Evolutionary conservation across 2,888 invertebrate species (phyloP).

Genomic region (Drosophila lacicola): DNA sequence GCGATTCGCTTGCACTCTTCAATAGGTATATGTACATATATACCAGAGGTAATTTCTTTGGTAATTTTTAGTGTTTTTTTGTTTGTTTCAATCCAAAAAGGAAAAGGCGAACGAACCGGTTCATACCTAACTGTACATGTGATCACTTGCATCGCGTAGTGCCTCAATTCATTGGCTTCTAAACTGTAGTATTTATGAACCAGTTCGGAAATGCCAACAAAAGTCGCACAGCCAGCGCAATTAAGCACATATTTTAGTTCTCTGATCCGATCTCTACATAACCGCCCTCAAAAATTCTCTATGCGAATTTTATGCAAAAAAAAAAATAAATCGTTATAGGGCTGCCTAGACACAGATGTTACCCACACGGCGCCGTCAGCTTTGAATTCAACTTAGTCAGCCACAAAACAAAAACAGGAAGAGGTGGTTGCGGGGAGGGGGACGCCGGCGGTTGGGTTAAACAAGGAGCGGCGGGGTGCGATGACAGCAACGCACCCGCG

Average conservation of each 20-base stretch:
- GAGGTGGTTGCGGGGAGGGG: neutral
- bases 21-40: no score
- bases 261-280: slow-evolving; percentile 18
- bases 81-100: neutral
- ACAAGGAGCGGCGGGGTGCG: slow-evolving; percentile 15
- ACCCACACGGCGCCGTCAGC: slow-evolving; percentile 50
- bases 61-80: neutral
- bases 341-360: slow-evolving; percentile 60
- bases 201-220: neutral
- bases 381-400: slow-evolving; percentile 62
- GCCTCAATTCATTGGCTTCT: neutral
- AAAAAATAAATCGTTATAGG: slow-evolving; percentile 21
- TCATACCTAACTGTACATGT: no score
- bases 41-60: neutral
- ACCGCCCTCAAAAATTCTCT: slow-evolving; percentile 3
- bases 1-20: no score
- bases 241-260: slow-evolving; percentile 17
- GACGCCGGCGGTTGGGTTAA: neutral
- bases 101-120: neutral
- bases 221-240: slow-evolving; percentile 7
- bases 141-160: slow-evolving; percentile 2
- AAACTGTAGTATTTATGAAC: neutral
- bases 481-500: slow-evolving; percentile 24
- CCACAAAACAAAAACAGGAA: slow-evolving; percentile 45
- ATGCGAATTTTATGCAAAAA: slow-evolving; percentile 48